Evolutionary conservation across 35 echinoderm and acorn worm genomes (phyloP), one percentile per base, ranked within the genome.

Genomic region (Ophiothrix spiculata): DNA sequence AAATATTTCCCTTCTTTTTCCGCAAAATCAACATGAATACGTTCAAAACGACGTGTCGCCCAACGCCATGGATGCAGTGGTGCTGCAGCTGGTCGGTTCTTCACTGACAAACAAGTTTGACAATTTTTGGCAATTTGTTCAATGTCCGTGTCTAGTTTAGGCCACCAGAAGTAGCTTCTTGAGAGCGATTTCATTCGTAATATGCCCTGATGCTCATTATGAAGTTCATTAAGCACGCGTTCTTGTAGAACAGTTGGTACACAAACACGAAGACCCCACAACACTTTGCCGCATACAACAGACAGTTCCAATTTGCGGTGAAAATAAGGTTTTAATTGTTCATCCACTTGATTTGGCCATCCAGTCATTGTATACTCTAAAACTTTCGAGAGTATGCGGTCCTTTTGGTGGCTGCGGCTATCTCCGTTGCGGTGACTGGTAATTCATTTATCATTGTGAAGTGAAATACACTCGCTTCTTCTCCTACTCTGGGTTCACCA

Each of bases 21-120:
- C n/a, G 78, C 75, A 39, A 94, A 94, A 78, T 94, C 83, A 29
- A 86, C 38, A 79, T 94, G 87, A 36, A 90, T 40, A n/a, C 88
- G 39, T 39, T 86, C 82, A 45, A 54, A 94, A 37, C 31, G 56
- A 32, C 85, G 77, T 32, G 28, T 34, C 11, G 84, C 39, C 21
- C 36, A 63, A 46, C 73, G 78, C 89, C 89, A 91, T 39, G 89
- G 88, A 32, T 87, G 32, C 32, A 88, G 87, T 31, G 89, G 89
- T 34, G 87, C 85, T 41, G 60, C 45, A 33, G 82, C 11, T 33
- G 92, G 87, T 14, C 45, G 75, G 81, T 81, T 83, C 76, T 40
- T 77, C 69, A 78, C 33, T 15, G 33, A 31, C 41, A 80, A 32
- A 78, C 92, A 94, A 28, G 60, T 16, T 8, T 90, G 35, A 80